Evolutionary conservation across 2,888 invertebrate genomes (phyloP).

Genomic region (Brachynemurus nebulosus): DNA sequence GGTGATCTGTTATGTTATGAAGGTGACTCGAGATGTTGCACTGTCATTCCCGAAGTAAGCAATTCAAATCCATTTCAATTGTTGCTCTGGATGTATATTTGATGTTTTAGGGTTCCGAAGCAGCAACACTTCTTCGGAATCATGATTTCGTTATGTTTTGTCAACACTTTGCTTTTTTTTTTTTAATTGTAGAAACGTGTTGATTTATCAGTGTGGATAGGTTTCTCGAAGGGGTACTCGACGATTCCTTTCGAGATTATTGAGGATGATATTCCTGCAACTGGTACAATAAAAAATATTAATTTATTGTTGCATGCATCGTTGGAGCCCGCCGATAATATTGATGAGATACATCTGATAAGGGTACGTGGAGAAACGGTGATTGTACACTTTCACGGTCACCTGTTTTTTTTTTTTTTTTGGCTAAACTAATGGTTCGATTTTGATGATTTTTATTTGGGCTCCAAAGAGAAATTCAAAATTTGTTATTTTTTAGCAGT

Average conservation of each 20-base stretch:
- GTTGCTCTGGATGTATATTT: too few species aligned
- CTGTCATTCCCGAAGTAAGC: slow-evolving; percentile 41
- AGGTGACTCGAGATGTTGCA: slow-evolving; percentile 37
- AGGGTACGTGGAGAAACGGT: not conserved
- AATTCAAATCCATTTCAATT: too few species aligned
- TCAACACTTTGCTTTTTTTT: too few species aligned
- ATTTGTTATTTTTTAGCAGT: too few species aligned
- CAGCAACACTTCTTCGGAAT: too few species aligned
- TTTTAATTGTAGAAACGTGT: slow-evolving; percentile 33
- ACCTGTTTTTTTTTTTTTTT: too few species aligned
- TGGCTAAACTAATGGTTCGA: too few species aligned
- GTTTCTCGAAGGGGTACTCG: slow-evolving; percentile 27
- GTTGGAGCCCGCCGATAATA: slow-evolving; percentile 16
- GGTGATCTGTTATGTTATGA: slow-evolving; percentile 47
- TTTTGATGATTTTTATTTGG: too few species aligned
- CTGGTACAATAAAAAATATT: slow-evolving; percentile 17
- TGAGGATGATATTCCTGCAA: slow-evolving; percentile 17
- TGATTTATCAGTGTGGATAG: slow-evolving; percentile 32
- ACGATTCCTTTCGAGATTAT: slow-evolving; percentile 28
- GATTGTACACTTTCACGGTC: too few species aligned
- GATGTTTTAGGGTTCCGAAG: too few species aligned
- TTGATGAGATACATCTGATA: slow-evolving; percentile 8
- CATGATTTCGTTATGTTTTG: too few species aligned
- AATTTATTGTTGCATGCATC: slow-evolving; percentile 30
- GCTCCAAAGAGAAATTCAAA: too few species aligned